Percentiles rank a stretch among this genome's conserved stretches.
Conservation (phyloP, 2,888 invertebrate genomes). For the Eutolmus rufibarbis region DNA sequence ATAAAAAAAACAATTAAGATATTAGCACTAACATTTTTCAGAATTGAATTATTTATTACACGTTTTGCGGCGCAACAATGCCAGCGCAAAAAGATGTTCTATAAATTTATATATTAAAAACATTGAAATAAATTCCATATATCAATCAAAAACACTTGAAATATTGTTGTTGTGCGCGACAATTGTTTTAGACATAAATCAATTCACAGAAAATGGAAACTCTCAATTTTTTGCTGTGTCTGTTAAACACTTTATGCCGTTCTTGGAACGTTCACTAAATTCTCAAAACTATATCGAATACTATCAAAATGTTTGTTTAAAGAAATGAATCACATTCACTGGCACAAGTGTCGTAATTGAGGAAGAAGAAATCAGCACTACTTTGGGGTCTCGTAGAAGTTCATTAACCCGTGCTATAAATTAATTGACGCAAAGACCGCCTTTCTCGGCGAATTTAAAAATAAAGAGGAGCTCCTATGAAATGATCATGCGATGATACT, state of each 20-base stretch:
- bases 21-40: too few relatives aligned
- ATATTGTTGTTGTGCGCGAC: not conserved
- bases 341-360: not conserved
- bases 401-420: not conserved
- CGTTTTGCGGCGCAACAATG: not conserved
- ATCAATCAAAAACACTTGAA: not conserved
- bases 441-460: not conserved
- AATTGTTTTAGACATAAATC: not conserved
- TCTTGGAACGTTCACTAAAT: not conserved
- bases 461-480: not conserved
- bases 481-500: not conserved
- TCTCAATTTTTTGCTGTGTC: not conserved
- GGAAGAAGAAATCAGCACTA: not conserved
- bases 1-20: too few relatives aligned
- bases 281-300: not conserved
- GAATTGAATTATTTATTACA: not conserved
- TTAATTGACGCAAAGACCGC: not conserved
- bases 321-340: not conserved
- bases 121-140: not conserved
- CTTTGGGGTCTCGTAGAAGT: not conserved
- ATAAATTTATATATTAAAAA: not conserved
- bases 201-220: not conserved
- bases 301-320: not conserved
- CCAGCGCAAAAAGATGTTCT: too few relatives aligned
- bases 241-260: not conserved